Percentiles rank a stretch among this genome's conserved stretches.
Evolutionary conservation across 1,140 invertebrate species (phyloP).

Genomic region (Probaryconus sp.): DNA sequence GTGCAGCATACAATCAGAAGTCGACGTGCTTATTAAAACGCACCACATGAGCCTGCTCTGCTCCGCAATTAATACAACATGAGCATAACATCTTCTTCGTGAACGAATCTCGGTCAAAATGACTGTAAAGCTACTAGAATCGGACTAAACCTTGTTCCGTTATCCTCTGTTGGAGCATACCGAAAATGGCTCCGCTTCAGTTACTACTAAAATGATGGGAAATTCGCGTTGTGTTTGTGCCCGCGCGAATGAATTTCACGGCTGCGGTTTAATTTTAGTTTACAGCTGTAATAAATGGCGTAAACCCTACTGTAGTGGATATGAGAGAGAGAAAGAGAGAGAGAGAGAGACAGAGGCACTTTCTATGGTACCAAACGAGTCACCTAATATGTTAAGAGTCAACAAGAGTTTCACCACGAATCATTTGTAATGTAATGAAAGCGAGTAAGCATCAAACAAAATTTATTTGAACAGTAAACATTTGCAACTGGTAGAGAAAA

Average conservation of each 20-base stretch:
- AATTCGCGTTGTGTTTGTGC: conserved; percentile 62
- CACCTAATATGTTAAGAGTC: conserved; percentile 32
- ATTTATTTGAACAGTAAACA: not conserved
- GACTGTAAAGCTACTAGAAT: conserved; percentile 40
- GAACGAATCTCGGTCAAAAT: conserved; percentile 32
- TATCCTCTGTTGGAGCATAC: conserved; percentile 63
- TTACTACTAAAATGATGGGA: conserved; percentile 72
- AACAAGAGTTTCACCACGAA: conserved; percentile 25
- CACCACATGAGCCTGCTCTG: conserved; percentile 38
- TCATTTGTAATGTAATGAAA: conserved; percentile 18
- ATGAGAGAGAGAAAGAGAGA: too few species aligned
- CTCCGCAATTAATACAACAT: conserved; percentile 54
- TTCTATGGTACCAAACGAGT: conserved; percentile 61
- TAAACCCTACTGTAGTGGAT: conserved; percentile 50
- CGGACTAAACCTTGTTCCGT: conserved; percentile 42
- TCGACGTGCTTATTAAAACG: conserved; percentile 46
- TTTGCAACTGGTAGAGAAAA: too few species aligned
- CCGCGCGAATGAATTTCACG: conserved; percentile 30
- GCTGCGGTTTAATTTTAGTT: conserved; percentile 60
- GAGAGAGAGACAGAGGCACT: too few species aligned
- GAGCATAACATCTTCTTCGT: conserved; percentile 50
- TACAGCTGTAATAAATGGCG: conserved; percentile 72
- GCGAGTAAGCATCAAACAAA: too few species aligned
- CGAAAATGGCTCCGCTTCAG: conserved; percentile 70
- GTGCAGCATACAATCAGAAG: conserved; percentile 40